phyloP scores from a whole-genome alignment of 2,797 vertebrate species.

The Chaetophractus vellerosus region DNA sequence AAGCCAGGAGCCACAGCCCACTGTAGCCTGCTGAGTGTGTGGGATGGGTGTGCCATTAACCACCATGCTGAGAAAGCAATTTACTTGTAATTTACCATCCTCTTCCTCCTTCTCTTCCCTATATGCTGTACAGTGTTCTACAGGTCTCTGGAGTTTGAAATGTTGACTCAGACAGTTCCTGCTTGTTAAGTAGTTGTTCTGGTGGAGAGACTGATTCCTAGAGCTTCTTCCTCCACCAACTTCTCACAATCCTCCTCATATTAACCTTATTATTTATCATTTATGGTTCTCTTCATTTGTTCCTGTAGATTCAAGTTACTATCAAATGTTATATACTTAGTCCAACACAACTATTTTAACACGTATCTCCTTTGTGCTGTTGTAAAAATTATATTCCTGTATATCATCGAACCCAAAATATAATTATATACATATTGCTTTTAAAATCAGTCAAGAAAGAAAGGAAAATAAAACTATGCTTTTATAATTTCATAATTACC shows the following conservation, averaged over 20 bases:
- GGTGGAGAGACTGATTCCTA: too few species aligned
- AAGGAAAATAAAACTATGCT: neutral
- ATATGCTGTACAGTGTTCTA: too few species aligned
- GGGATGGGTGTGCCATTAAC: too few species aligned
- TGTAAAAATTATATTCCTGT: neutral
- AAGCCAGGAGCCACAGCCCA: too few species aligned
- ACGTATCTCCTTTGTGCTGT: neutral
- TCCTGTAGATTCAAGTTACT: neutral
- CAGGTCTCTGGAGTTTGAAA: too few species aligned
- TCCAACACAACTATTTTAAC: neutral
- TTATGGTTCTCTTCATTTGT: neutral
- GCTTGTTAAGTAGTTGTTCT: too few species aligned
- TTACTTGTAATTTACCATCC: too few species aligned
- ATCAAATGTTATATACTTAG: neutral
- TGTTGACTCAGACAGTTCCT: too few species aligned
- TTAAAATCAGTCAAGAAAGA: neutral
- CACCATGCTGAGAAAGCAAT: too few species aligned
- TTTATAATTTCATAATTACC: neutral
- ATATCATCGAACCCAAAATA: neutral
- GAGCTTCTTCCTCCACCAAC: too few species aligned
- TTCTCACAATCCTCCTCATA: neutral
- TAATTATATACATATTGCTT: neutral
- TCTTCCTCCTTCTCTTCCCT: too few species aligned
- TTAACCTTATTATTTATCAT: neutral
- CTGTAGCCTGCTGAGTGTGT: too few species aligned